A percentile compares a stretch with the other conserved stretches of the same genome.
These are phyloP conservation scores for Epicampocera succincta DNA, from an alignment of 2,888 invertebrate genomes.

Conservation along the genomic window DNA sequence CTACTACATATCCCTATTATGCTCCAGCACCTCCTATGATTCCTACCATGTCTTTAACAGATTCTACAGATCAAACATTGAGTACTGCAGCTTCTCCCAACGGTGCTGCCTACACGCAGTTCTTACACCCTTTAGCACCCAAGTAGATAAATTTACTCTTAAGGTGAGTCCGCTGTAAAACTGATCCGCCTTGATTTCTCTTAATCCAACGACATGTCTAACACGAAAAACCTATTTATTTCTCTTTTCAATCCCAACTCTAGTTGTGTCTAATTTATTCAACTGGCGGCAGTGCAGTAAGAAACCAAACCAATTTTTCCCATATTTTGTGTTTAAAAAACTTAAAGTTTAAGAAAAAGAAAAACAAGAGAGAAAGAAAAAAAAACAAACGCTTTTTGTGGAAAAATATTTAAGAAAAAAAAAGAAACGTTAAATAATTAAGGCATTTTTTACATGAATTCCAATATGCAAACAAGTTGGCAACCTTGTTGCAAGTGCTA, in stretches of 20 bases:
- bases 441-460: constrained; percentile 64
- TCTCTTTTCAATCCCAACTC: neutral
- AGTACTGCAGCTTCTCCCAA: constrained; percentile 95
- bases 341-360: constrained; percentile 52
- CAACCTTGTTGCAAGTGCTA: constrained; percentile 52
- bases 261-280: constrained; percentile 47
- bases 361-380: too few species aligned
- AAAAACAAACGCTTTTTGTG: constrained; percentile 64
- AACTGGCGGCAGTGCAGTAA: constrained; percentile 57
- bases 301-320: constrained; percentile 62
- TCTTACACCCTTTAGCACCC: constrained; percentile 89
- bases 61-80: constrained; percentile 88
- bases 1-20: constrained; percentile 89
- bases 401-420: constrained; percentile 42
- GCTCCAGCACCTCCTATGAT: constrained; percentile 91
- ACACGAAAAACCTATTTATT: neutral
- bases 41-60: constrained; percentile 90
- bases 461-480: constrained; percentile 51
- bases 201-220: neutral
- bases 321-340: constrained; percentile 58
- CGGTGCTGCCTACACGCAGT: constrained; percentile 90
- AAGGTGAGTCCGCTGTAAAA: constrained; percentile 55
- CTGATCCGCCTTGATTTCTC: neutral
- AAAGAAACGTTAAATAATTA: constrained; percentile 50
- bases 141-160: constrained; percentile 79